Evolutionary conservation across 2,888 invertebrate species (phyloP).

Genomic region (Sphaerophoria rueppellii): DNA sequence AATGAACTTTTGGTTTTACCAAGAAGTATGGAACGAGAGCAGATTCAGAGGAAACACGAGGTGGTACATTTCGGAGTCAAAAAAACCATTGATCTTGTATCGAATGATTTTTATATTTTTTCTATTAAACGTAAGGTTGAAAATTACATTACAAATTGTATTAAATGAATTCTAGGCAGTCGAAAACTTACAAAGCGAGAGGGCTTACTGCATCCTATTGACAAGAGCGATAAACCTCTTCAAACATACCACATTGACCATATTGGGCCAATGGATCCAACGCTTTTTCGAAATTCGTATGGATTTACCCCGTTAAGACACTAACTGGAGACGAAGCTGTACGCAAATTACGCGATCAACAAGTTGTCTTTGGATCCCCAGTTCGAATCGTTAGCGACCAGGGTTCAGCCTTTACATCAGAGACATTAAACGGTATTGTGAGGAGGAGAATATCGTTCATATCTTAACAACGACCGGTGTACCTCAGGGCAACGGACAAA

Average conservation of each 20-base stretch:
- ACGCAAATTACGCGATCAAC: not conserved
- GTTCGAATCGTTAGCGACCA: conserved; percentile 43
- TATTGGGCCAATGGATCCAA: conserved; percentile 27
- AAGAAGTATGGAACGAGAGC: not conserved
- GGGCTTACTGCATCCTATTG: conserved; percentile 1
- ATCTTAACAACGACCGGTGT: conserved; percentile 34
- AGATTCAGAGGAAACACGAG: not conserved
- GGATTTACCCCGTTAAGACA: conserved; percentile 42
- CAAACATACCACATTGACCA: conserved; percentile 45
- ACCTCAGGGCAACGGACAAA: not conserved
- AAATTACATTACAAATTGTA: not conserved
- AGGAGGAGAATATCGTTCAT: conserved; percentile 14
- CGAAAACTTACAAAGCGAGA: not conserved
- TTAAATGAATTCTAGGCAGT: not conserved
- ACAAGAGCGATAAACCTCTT: conserved; percentile 19
- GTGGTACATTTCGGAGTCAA: not conserved
- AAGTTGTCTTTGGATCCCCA: conserved; percentile 50
- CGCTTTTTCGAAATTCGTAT: conserved; percentile 55
- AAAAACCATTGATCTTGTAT: conserved; percentile 6
- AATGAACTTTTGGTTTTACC: conserved; percentile 1
- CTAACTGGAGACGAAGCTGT: conserved; percentile 8
- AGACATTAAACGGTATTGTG: conserved; percentile 39
- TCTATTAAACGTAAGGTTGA: not conserved
- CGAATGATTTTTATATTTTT: not conserved
- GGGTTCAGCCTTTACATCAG: conserved; percentile 52